Evolutionary conservation across 2,888 invertebrate species (phyloP).

Genomic region (Nemotelus nigrinus): DNA sequence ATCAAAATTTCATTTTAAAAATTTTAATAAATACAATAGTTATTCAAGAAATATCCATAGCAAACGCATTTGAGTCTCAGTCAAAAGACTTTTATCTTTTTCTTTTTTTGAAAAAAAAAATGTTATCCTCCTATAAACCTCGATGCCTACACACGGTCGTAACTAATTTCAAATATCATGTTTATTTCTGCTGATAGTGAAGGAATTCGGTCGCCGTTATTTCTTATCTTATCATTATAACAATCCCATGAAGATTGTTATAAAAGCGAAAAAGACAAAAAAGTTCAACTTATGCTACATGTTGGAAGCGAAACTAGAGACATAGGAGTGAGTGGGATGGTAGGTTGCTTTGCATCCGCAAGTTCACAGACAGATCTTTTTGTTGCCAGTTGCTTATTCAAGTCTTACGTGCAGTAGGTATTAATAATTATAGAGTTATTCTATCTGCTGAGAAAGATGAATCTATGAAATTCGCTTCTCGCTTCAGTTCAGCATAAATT

Average conservation of each 20-base stretch:
- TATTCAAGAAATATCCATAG: too few species aligned
- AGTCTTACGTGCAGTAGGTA: neutral
- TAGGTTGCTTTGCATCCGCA: neutral
- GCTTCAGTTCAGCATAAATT: too few species aligned
- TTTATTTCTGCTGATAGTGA: slow-evolving; percentile 38
- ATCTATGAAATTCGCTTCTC: neutral
- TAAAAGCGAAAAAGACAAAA: neutral
- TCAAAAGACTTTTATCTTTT: too few species aligned
- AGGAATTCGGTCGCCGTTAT: slow-evolving; percentile 35
- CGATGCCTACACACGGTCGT: too few species aligned
- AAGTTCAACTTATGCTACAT: slow-evolving; percentile 25
- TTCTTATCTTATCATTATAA: slow-evolving; percentile 36
- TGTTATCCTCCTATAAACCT: too few species aligned
- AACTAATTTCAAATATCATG: slow-evolving; percentile 17
- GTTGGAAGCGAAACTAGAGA: neutral
- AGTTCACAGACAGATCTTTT: neutral
- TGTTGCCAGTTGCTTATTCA: slow-evolving; percentile 12
- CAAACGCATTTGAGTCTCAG: too few species aligned
- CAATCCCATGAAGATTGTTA: slow-evolving; percentile 41
- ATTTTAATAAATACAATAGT: too few species aligned
- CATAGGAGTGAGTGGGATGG: neutral
- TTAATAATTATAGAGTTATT: neutral
- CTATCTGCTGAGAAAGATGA: neutral
- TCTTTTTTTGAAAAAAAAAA: too few species aligned
- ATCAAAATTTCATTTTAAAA: too few species aligned